Evolutionary conservation across 2,888 invertebrate genomes (phyloP), one percentile per base, ranked within the genome.

Genomic region (Xestia ashworthii): DNA sequence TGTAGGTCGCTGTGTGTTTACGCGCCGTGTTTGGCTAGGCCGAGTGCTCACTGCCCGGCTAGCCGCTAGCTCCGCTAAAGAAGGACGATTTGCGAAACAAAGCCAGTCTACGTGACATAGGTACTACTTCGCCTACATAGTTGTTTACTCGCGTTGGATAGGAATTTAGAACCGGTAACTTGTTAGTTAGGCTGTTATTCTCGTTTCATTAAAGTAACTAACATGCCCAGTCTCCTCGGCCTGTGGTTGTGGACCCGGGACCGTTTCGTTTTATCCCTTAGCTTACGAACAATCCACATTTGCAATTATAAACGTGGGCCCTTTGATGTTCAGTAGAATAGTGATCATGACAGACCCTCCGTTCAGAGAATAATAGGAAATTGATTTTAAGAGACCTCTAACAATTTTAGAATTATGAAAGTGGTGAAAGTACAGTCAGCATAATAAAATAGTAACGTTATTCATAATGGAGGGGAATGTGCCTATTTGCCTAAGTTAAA

Each of bases 161-260:
- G 87, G 86, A 88, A 87, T 86, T 88, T 81, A 79, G 87, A 91
- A 89, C 89, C 88, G 89, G 88, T 91, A 89, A 86, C 87, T 85
- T 79, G 82, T 82, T 83, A 83, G 86, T 78, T 71, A 84, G 86
- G 81, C 83, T 58, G 77, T 65, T 77, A 76, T 68, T 85, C 78
- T 82, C 62, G 71, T 81, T 86, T 74, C 77, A 74, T 88, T 80
- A 84, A 83, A 87, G 82, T 85, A 82, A 81, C 81, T 65, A 82
- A 84, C 85, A n/a, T 80, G 58, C 76, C 48, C 64, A 64, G 58
- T 64, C 78, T 71, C 58, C 66, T 62, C 25, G 38, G 25, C 48
- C 53, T 44, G 38, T 62, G 70, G 76, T 46, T 55, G 55, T 32
- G 76, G 55, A 32, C 32, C 32, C 32, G 32, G 32, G 32, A 60